These are phyloP conservation scores for Herpetotheres cachinnans DNA, from an alignment of 2,113 vertebrate species.

Conservation along the genomic window DNA sequence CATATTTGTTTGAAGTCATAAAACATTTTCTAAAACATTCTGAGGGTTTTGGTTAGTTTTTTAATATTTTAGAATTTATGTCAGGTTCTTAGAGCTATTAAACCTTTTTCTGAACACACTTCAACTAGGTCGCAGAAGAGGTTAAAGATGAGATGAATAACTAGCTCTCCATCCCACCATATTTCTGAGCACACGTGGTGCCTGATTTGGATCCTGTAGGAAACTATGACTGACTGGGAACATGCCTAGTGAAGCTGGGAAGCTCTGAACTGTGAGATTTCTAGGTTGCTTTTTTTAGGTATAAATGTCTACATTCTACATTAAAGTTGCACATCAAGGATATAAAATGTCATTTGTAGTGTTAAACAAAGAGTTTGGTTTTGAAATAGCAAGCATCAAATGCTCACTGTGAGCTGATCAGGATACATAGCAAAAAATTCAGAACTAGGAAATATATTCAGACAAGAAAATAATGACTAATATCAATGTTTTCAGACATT, in stretches of 20 bases:
- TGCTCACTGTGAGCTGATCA: background rate
- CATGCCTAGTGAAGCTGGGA: background rate
- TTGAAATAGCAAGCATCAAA: background rate
- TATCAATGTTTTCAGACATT: background rate
- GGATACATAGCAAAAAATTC: background rate
- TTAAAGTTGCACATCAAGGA: background rate
- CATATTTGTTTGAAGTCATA: background rate
- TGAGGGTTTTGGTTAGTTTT: background rate
- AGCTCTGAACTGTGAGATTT: background rate
- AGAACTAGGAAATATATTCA: background rate
- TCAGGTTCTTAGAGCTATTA: background rate
- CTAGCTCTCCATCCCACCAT: fast-evolving
- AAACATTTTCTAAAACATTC: background rate
- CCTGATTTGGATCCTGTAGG: background rate
- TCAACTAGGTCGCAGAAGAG: background rate
- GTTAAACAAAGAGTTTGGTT: background rate
- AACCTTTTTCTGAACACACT: background rate
- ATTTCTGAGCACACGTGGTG: background rate
- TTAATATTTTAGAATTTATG: background rate
- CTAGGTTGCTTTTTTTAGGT: background rate
- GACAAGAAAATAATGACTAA: background rate
- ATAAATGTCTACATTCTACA: background rate
- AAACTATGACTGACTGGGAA: background rate
- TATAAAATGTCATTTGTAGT: background rate
- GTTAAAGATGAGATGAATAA: background rate